Evolutionary conservation across 2,888 invertebrate genomes (phyloP).

Genomic region (Lochmaea capreae): DNA sequence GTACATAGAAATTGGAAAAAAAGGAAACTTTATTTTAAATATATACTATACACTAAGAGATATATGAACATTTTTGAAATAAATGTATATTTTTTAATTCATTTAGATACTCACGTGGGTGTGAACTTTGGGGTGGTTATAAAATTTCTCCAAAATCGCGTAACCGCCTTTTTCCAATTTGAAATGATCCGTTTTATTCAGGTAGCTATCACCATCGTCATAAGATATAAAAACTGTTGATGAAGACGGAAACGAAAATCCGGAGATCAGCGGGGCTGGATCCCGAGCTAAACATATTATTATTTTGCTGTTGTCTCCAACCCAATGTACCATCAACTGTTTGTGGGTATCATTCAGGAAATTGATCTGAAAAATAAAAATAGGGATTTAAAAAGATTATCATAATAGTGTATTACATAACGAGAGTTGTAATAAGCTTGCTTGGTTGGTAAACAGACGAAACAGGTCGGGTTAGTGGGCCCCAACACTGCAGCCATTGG

Average conservation of each 20-base stretch:
- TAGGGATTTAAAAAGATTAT: neutral
- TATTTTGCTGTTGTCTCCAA: slow-evolving; percentile 87
- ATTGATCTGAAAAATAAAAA: slow-evolving; percentile 70
- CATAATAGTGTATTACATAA: too few species aligned
- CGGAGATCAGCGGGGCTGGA: slow-evolving; percentile 68
- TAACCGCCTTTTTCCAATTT: slow-evolving; percentile 68
- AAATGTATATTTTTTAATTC: neutral
- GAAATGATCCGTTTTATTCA: slow-evolving; percentile 78
- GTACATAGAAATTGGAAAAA: too few species aligned
- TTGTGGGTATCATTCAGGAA: slow-evolving; percentile 87
- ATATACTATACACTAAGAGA: too few species aligned
- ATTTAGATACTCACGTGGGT: slow-evolving; percentile 75
- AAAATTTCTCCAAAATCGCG: slow-evolving; percentile 85
- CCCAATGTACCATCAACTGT: slow-evolving; percentile 93
- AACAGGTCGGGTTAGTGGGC: too few species aligned
- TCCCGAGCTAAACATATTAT: slow-evolving; percentile 88
- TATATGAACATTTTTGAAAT: neutral
- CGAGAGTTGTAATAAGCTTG: too few species aligned
- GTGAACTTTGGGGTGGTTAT: slow-evolving; percentile 84
- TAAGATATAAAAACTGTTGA: slow-evolving; percentile 88
- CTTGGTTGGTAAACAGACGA: too few species aligned
- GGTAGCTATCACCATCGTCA: slow-evolving; percentile 86
- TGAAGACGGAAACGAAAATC: slow-evolving; percentile 65
- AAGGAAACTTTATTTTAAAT: too few species aligned
- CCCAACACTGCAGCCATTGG: too few species aligned